Base-by-base conservation (phyloP, 2,888 invertebrate species). In the Nebria brevicollis region DNA sequence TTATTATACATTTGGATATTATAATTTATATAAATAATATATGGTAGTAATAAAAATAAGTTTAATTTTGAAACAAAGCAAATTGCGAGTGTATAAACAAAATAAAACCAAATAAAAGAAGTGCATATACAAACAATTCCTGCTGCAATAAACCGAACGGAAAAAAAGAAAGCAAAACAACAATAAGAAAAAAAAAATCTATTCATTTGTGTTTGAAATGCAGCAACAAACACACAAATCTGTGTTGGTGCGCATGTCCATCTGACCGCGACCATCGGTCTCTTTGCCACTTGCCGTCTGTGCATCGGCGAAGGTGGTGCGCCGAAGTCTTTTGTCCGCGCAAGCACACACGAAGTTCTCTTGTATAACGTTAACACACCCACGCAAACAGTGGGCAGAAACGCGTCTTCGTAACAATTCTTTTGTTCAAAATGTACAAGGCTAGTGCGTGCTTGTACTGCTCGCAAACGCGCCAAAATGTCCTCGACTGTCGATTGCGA, bases 141-240 rank as follows among this genome's bases (percentile, higher is more conserved):
- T 70, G 70, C 5, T 15, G 13, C 11, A 70, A 70, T 25, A 70
- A 70, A 70, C 15, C 13, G 2, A 66, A 66, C 7, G 25, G n/a
- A 34, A 20, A 20, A 20, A 70, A 70, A 70, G 5, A 26, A 25
- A 26, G 7, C 70, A 34, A 75, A 75, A 54, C 75, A 75, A 75
- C 26, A 54, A n/a, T 54, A 64, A n/a, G n/a, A 15, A 20, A 11
- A 15, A 20, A 11, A 64, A 75, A 64, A 75, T 26, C n/a, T 34
- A 66, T 79, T 74, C 42, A 74, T 79, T 79, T 79, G 79, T 79
- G 79, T 79, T 79, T 79, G 79, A 79, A 54, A 74, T 79, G 66
- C 78, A 73, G 10, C 72, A 11, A 70, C 15, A 70, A 15, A 25
- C 26, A 20, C 26, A 20, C 1, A 54, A 66, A 34, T 20, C 72